Evolutionary conservation across 1,140 invertebrate species (phyloP).

Genomic region (Planococcus citri): DNA sequence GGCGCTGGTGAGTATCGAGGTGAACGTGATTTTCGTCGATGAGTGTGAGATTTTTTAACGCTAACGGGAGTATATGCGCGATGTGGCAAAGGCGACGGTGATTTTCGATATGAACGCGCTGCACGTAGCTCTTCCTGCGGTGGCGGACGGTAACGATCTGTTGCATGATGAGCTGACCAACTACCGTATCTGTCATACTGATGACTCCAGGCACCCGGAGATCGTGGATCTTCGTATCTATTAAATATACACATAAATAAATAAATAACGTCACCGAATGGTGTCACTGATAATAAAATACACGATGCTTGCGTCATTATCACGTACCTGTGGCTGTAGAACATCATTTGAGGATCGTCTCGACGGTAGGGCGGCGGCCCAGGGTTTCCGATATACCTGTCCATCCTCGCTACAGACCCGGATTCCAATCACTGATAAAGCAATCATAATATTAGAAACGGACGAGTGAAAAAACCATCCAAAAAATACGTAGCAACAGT

Average conservation of each 20-base stretch:
- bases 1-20: background rate
- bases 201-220: background rate
- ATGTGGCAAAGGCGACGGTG: background rate
- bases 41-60: background rate
- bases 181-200: background rate
- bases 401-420: background rate
- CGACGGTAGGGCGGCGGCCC: background rate
- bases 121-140: background rate
- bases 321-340: background rate
- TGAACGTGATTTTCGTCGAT: constrained; percentile 10
- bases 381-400: background rate
- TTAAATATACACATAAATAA: background rate
- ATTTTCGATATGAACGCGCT: background rate
- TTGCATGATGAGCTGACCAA: background rate
- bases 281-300: background rate
- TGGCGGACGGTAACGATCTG: constrained; percentile 1
- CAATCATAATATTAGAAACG: background rate
- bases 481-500: background rate
- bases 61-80: background rate
- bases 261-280: background rate
- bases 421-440: background rate
- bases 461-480: no score
- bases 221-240: background rate
- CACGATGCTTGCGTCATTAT: background rate
- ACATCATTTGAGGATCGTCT: background rate